A percentile compares a stretch with the other conserved stretches of the same genome.
phyloP scores from a whole-genome alignment of 2,797 vertebrate genomes.

The Phoeniculus purpureus region DNA sequence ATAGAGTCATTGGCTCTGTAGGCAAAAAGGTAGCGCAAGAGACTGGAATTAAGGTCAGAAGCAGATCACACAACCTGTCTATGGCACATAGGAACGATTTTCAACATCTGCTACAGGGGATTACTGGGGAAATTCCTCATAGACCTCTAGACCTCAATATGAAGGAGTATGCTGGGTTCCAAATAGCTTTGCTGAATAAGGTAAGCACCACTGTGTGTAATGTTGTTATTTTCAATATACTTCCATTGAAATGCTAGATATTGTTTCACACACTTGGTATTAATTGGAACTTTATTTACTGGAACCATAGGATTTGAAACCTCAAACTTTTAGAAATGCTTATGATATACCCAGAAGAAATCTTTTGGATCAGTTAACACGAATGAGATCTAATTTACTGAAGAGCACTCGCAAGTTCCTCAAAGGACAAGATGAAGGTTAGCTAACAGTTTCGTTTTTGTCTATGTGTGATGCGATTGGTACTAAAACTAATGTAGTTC shows the following conservation, averaged over 20 bases:
- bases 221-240: slow-evolving; percentile 69
- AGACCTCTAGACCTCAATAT: slow-evolving; percentile 89
- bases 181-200: slow-evolving; percentile 92
- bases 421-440: slow-evolving; percentile 85
- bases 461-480: background rate
- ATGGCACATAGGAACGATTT: slow-evolving; percentile 90
- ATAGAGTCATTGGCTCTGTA: slow-evolving; percentile 90
- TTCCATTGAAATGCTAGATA: slow-evolving; percentile 67
- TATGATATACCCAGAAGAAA: slow-evolving; percentile 85
- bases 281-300: slow-evolving; percentile 60
- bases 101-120: slow-evolving; percentile 90
- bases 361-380: slow-evolving; percentile 85
- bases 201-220: slow-evolving; percentile 78
- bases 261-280: background rate
- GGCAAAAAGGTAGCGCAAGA: slow-evolving; percentile 90
- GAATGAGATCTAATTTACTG: slow-evolving; percentile 86
- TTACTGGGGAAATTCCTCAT: slow-evolving; percentile 85
- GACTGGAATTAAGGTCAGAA: slow-evolving; percentile 91
- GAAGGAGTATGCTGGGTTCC: slow-evolving; percentile 96
- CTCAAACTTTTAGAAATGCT: slow-evolving; percentile 85
- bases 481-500: background rate
- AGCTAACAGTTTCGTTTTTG: slow-evolving; percentile 34
- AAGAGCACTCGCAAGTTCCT: slow-evolving; percentile 78
- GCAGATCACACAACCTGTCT: slow-evolving; percentile 85
- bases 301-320: slow-evolving; percentile 79